Base-by-base conservation (phyloP, 2,888 invertebrate genomes). In the Ectemnius continuus region DNA sequence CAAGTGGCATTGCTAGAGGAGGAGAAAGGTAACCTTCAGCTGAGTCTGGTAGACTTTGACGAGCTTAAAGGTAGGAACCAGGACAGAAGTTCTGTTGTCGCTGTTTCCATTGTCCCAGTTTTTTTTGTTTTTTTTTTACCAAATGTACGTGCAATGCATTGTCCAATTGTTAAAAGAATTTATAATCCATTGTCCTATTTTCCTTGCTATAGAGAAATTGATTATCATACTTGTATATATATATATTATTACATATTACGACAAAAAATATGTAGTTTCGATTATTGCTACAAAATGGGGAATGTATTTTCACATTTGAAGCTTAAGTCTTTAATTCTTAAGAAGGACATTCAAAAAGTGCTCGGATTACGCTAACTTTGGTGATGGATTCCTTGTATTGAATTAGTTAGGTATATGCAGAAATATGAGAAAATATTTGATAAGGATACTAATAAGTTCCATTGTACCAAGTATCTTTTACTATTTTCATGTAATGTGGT, bases 1-100 rank as follows among this genome's bases (percentile, higher is more conserved):
- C 95, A 94, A 92, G 94, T 98, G 75, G 95, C 95, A 14, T 96
- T 97, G 88, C 91, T 98, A 79, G 97, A 97, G 91, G 97, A 97
- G 91, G 97, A 97, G 91, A 97, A 97, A 92, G 97, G 97, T 86
- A 96, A 97, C 91, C 93, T 97, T 88, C 97, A 97, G 91, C 92
- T 97, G 88, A 95, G 95, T 91, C 93, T 96, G 89, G 95, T 96
- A 84, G 96, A 96, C 91, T 94, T 95, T 91, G 95, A 95, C 90
- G 94, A 94, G 90, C 93, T 93, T 85, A 93, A 94, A 93, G 92
- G 94, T 92, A 92, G 89, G 87, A 93, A 92, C 90, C 88, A 87
- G 86, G 86, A 85, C 85, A 84, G 82, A 86, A 83, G 69, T 71
- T 80, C 64, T 82, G 72, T 76, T 75, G 65, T 76, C 62, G 79